phyloP scores from a whole-genome alignment of 2,797 vertebrate genomes.

The Peromyscus nudipes region DNA sequence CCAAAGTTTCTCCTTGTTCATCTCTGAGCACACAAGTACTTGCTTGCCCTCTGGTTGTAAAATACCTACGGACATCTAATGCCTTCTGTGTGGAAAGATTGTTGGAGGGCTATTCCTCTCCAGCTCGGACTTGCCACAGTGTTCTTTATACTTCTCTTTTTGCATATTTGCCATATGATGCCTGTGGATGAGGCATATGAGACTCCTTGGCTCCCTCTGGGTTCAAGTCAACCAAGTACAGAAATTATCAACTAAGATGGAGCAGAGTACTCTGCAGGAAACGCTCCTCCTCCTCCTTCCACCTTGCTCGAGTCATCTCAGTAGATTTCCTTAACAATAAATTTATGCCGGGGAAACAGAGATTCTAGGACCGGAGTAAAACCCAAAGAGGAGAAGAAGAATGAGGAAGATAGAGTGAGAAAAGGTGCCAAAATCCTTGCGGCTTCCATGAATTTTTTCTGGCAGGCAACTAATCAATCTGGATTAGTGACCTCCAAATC shows the following conservation, averaged over 20 bases:
- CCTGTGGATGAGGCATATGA: conserved; percentile 61
- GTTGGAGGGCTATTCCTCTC: conserved; percentile 16
- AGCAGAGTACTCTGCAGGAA: conserved; percentile 29
- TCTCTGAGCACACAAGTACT: conserved; percentile 44
- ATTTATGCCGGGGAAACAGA: conserved; percentile 15
- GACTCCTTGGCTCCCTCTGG: conserved; percentile 9
- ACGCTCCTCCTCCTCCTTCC: neutral
- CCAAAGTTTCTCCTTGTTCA: conserved; percentile 39
- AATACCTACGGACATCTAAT: conserved; percentile 62
- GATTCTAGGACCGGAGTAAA: conserved; percentile 71
- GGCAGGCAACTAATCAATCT: conserved; percentile 75
- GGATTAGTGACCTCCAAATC: conserved; percentile 80
- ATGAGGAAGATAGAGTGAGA: conserved; percentile 61
- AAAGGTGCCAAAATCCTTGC: conserved; percentile 78
- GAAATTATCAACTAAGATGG: conserved; percentile 38
- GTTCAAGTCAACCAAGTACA: conserved; percentile 65
- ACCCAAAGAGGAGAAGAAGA: conserved; percentile 62
- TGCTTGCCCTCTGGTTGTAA: conserved; percentile 63
- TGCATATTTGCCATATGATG: conserved; percentile 30
- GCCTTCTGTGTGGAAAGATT: conserved; percentile 22
- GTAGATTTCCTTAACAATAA: conserved; percentile 45
- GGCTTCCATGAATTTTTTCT: conserved; percentile 55
- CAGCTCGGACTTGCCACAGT: neutral
- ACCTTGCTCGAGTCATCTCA: neutral
- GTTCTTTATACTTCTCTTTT: conserved; percentile 4